Evolutionary conservation across 2,797 vertebrate genomes (phyloP), one percentile per base, ranked within the genome.

Genomic region (Somateria mollissima): DNA sequence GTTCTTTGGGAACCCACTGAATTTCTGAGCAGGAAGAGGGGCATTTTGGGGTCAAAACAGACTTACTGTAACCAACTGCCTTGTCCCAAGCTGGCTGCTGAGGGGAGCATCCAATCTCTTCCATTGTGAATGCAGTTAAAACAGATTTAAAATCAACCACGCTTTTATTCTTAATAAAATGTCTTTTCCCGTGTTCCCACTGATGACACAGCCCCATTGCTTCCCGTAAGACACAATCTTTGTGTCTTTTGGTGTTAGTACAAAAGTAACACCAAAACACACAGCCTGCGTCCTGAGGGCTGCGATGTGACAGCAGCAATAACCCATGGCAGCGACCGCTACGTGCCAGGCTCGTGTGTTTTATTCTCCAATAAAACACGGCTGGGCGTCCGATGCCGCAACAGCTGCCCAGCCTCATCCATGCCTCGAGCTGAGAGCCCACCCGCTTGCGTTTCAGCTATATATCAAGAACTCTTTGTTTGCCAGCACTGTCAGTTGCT

Each of bases 281-380:
- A 17, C 2, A 30, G 19, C 8, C 45, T n/a, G 41, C 6, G 3
- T 64, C 30, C 53, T 0, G 0, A 58, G 32, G 62, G 62, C 72
- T 92, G 62, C 58, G 30, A 1, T 4, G 12, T 41, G 27, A 13
- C 14, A 53, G 69, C 2, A 22, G 36, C 39, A 8, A 13, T 9
- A 27, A 84, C 51, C 30, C 77, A 70, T 6, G 4, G 76, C 79
- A 85, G 41, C 3, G 4, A 43, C 10, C 34, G 28, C n/a, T 65
- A 77, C 54, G 10, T 81, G 61, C 58, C 57, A 78, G 43, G 39
- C 32, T 54, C 10, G 21, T 36, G 51, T 28, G 73, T 8, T 3
- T 0, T 27, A 13, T 78, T 62, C 72, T 72, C 54, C 79, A 70
- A 49, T 28, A 54, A 91, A 84, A 71, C 36, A 11, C 3, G 60